Percentiles rank a stretch among this genome's conserved stretches.
Conservation (phyloP, 2,888 invertebrate species). For the Scaptomyza tumidula region DNA sequence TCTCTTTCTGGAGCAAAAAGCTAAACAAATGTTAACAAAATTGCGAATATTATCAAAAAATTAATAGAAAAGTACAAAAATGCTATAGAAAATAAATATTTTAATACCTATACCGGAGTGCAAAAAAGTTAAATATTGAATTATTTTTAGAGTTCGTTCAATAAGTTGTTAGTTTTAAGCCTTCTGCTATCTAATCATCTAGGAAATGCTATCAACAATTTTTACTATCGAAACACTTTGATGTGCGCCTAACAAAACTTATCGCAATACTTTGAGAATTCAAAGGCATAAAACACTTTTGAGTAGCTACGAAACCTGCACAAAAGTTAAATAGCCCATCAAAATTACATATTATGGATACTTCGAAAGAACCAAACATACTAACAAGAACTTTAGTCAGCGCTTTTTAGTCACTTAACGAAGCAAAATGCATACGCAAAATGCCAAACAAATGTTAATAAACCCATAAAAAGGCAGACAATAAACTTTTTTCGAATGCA, state of each 20-base stretch:
- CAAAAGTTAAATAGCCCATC: background rate
- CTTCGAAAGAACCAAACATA: background rate
- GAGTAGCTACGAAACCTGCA: background rate
- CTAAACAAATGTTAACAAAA: background rate
- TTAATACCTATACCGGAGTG: background rate
- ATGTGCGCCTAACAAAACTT: constrained; percentile 26
- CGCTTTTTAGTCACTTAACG: constrained; percentile 27
- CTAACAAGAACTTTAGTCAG: constrained; percentile 8
- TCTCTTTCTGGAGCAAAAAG: background rate
- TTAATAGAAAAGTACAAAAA: background rate
- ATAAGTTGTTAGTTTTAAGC: background rate
- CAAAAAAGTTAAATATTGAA: background rate
- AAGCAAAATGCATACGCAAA: constrained; percentile 38
- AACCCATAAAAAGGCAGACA: constrained; percentile 72
- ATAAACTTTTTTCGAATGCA: constrained; percentile 67
- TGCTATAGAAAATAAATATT: background rate
- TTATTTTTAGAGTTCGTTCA: background rate
- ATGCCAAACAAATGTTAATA: constrained; percentile 70
- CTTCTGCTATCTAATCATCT: constrained; percentile 39
- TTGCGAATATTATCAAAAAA: background rate
- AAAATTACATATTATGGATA: background rate
- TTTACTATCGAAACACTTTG: constrained; percentile 23
- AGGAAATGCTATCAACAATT: constrained; percentile 29
- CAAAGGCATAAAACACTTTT: background rate
- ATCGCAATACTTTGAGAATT: constrained; percentile 10